These are phyloP conservation scores for Apoda limacodes DNA, from an alignment of 2,888 invertebrate species.

Conservation along the genomic window DNA sequence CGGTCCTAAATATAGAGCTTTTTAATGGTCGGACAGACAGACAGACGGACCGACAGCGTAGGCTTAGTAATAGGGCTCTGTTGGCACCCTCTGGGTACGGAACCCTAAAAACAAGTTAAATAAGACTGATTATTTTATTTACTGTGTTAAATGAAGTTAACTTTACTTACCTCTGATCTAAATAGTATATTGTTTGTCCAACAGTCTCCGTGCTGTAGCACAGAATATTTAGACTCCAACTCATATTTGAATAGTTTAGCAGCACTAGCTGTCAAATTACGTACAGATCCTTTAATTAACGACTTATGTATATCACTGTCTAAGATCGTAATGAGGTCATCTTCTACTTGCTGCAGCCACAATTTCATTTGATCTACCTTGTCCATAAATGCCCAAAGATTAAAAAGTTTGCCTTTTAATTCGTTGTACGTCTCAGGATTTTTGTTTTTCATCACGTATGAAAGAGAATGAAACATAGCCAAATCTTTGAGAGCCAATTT, in stretches of 20 bases:
- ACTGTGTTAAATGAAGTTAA: not conserved
- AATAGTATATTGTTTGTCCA: constrained; percentile 42
- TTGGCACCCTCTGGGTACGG: too few relatives aligned
- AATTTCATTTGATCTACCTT: not conserved
- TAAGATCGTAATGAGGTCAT: constrained; percentile 16
- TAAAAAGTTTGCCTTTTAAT: constrained; percentile 18
- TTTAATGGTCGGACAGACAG: too few relatives aligned
- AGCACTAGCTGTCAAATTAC: constrained; percentile 2
- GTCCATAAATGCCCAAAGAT: constrained; percentile 16
- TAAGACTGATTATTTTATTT: too few relatives aligned
- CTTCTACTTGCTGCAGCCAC: constrained; percentile 17
- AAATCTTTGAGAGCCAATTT: constrained; percentile 29
- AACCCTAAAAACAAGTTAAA: too few relatives aligned
- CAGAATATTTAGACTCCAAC: constrained; percentile 22
- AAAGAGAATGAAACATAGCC: constrained; percentile 34
- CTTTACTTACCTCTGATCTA: constrained; percentile 24
- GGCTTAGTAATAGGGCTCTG: too few relatives aligned
- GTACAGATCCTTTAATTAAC: constrained; percentile 18
- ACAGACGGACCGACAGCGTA: too few relatives aligned
- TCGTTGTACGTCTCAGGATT: constrained; percentile 26
- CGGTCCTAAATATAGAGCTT: too few relatives aligned
- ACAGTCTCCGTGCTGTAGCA: constrained; percentile 35
- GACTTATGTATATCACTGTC: constrained; percentile 23
- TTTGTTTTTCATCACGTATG: constrained; percentile 29
- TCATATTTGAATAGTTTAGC: constrained; percentile 19